phyloP scores from a whole-genome alignment of 2,113 vertebrate species.

The Calonectris borealis region DNA sequence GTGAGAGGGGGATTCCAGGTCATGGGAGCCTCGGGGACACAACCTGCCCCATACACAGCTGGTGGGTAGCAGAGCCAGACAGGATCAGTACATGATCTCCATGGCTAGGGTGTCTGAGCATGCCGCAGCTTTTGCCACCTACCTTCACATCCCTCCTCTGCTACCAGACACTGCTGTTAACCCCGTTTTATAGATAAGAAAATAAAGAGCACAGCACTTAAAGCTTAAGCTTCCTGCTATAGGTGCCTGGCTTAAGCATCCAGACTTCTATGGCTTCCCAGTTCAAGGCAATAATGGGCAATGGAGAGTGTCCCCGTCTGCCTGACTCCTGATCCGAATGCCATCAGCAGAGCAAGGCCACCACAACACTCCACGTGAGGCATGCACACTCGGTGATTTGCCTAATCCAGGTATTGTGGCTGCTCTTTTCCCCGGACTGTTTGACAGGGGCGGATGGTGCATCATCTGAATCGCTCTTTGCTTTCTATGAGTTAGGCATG shows the following conservation, averaged over 20 bases:
- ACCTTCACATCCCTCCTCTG: not conserved
- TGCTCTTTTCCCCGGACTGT: rapidly evolving
- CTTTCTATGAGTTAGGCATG: not conserved
- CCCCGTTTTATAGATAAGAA: not conserved
- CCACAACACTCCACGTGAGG: rapidly evolving
- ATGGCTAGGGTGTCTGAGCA: rapidly evolving
- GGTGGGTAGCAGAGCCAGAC: not conserved
- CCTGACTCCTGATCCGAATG: not conserved
- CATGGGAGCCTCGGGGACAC: rapidly evolving
- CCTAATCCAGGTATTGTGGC: not conserved
- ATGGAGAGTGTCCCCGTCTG: not conserved
- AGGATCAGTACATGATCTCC: rapidly evolving
- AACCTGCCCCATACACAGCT: not conserved
- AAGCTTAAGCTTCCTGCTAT: not conserved
- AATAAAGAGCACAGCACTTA: not conserved
- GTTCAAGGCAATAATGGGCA: not conserved
- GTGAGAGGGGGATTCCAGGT: rapidly evolving
- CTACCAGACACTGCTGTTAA: not conserved
- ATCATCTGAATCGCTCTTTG: rapidly evolving
- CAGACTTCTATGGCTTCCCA: not conserved
- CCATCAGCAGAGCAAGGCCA: not conserved
- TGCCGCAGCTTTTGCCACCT: not conserved
- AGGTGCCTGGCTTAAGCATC: not conserved
- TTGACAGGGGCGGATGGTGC: rapidly evolving
- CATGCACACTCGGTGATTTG: rapidly evolving